A percentile compares a stretch with the other conserved stretches of the same genome.
Evolutionary conservation across 2,888 invertebrate species (phyloP).

Genomic region (Lasioglossum marginatum): DNA sequence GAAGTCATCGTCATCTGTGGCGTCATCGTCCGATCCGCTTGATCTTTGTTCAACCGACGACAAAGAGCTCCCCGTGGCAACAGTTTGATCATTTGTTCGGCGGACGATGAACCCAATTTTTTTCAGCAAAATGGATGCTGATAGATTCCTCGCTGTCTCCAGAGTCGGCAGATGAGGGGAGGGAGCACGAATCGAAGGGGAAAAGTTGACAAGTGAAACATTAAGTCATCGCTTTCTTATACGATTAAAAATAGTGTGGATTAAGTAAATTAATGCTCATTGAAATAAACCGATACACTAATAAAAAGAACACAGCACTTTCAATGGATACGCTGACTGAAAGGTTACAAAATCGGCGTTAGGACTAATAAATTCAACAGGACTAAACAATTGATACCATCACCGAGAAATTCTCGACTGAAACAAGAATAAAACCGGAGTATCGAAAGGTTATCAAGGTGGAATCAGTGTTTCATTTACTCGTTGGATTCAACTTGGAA

Average conservation of each 20-base stretch:
- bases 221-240: background rate
- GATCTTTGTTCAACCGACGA: background rate
- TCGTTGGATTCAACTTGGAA: background rate
- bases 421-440: constrained; percentile 8
- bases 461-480: constrained; percentile 18
- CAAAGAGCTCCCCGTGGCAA: background rate
- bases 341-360: background rate
- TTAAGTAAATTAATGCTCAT: background rate
- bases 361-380: constrained; percentile 7
- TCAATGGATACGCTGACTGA: background rate
- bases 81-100: background rate
- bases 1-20: constrained; percentile 14
- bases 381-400: constrained; percentile 14
- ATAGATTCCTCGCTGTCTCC: background rate
- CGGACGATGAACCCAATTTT: constrained; percentile 1
- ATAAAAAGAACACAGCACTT: background rate
- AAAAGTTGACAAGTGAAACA: background rate
- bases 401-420: constrained; percentile 1
- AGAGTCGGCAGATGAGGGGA: too few relatives aligned
- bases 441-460: constrained; percentile 17
- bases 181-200: too few relatives aligned
- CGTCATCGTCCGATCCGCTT: background rate
- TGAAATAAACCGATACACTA: background rate
- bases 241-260: background rate
- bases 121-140: background rate